phyloP scores from a whole-genome alignment of 64 coral and sea anemone species.

The Montipora sp. region DNA sequence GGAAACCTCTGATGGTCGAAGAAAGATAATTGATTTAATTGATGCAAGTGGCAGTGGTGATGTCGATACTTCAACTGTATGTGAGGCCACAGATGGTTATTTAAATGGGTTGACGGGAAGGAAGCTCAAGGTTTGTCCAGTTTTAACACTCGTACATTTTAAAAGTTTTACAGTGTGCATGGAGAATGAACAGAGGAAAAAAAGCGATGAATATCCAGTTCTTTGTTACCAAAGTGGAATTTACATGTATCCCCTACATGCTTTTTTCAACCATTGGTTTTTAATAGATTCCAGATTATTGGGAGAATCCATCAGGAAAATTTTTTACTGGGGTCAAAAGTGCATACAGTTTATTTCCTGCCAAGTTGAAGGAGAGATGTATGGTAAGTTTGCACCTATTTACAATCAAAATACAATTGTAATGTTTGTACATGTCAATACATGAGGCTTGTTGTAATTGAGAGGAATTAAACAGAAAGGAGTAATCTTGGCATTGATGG shows the following conservation, averaged over 20 bases:
- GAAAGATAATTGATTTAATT: conserved; percentile 98
- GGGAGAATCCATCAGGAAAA: conserved; percentile 86
- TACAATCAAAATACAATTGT: background rate
- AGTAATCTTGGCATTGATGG: too few relatives aligned
- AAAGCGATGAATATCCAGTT: too few relatives aligned
- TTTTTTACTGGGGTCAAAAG: conserved; percentile 90
- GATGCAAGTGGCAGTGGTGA: conserved; percentile 97
- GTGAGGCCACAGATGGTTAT: conserved; percentile 63
- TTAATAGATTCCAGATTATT: conserved; percentile 83
- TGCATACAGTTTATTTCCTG: conserved; percentile 89
- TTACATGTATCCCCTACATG: background rate
- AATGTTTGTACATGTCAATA: background rate
- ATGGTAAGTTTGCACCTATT: background rate
- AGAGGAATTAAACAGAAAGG: too few relatives aligned
- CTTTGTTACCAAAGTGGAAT: background rate
- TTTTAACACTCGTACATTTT: too few relatives aligned
- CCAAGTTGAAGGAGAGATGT: conserved; percentile 58
- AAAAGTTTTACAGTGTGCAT: too few relatives aligned
- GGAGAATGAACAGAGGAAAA: too few relatives aligned
- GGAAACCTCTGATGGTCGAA: conserved; percentile 89
- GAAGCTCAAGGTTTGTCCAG: conserved; percentile 68
- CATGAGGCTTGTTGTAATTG: too few relatives aligned
- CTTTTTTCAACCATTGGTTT: background rate
- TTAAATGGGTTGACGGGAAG: conserved; percentile 82
- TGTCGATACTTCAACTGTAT: conserved; percentile 93